A percentile compares a stretch with the other conserved stretches of the same genome.
These are phyloP conservation scores for Microplitis mediator DNA, from an alignment of 1,140 invertebrate genomes.

Conservation along the genomic window DNA sequence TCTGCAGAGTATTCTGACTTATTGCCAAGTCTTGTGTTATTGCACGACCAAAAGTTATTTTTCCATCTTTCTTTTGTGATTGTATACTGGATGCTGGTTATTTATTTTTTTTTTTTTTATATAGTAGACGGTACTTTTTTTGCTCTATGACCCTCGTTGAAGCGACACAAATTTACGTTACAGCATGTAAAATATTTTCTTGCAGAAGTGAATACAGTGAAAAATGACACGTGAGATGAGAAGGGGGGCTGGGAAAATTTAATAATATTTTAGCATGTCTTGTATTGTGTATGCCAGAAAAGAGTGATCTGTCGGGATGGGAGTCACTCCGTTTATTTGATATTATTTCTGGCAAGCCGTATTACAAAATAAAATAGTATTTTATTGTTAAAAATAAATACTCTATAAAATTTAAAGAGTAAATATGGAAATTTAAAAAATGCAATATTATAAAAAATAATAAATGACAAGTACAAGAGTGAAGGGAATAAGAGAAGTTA, in stretches of 20 bases:
- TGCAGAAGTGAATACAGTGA: conserved; percentile 1
- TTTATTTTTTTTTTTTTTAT: not conserved
- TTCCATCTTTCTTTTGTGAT: not conserved
- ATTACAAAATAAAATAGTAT: too few species aligned
- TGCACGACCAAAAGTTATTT: not conserved
- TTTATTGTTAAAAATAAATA: too few species aligned
- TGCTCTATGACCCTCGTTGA: too few species aligned
- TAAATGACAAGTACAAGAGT: too few species aligned
- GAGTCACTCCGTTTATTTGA: too few species aligned
- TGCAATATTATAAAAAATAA: too few species aligned
- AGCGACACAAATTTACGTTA: not conserved
- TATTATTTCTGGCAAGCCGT: too few species aligned
- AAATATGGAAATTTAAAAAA: too few species aligned
- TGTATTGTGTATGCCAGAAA: not conserved
- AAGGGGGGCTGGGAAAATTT: conserved; percentile 38
- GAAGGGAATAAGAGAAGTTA: not conserved
- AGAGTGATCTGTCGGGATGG: not conserved
- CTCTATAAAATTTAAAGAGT: too few species aligned
- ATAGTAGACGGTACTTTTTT: not conserved
- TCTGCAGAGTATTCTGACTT: conserved; percentile 33
- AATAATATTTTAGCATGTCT: conserved; percentile 51
- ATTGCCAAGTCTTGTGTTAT: conserved; percentile 38
- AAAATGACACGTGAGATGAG: conserved; percentile 36
- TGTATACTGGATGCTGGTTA: not conserved
- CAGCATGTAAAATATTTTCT: not conserved